Conservation (phyloP, 1,140 invertebrate species). For the Pseudachorutes palmiensis region DNA sequence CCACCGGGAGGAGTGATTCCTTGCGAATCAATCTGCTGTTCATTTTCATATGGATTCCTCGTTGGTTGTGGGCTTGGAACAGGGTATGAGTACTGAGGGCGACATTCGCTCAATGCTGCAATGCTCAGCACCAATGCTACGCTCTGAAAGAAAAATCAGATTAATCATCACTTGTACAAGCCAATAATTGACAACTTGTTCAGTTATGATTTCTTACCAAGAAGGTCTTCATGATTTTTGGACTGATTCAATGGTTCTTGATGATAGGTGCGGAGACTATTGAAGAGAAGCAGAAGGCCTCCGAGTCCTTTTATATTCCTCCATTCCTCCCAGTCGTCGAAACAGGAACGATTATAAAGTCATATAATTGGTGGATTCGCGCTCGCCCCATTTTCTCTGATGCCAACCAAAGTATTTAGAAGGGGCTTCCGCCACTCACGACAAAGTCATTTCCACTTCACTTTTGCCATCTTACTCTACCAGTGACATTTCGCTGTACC, state of each 20-base stretch:
- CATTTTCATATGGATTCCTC: background rate
- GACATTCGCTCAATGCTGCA: background rate
- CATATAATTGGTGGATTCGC: too few relatives aligned
- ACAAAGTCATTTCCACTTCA: too few relatives aligned
- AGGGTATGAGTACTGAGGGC: background rate
- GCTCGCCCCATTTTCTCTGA: too few relatives aligned
- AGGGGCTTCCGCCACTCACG: too few relatives aligned
- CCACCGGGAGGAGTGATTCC: background rate
- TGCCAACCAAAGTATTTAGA: too few relatives aligned
- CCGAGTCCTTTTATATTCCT: background rate
- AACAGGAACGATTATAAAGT: too few relatives aligned
- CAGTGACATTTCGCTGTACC: too few relatives aligned
- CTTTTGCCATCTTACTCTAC: too few relatives aligned
- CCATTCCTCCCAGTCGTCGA: background rate
- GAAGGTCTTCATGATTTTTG: constrained; percentile 4
- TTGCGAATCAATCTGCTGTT: background rate
- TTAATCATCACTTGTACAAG: background rate
- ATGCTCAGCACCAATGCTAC: background rate
- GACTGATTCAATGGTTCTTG: background rate
- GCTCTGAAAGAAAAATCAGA: background rate
- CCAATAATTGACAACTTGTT: too few relatives aligned
- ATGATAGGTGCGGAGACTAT: background rate
- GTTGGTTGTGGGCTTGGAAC: background rate
- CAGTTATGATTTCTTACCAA: background rate
- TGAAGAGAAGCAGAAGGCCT: background rate